Percentiles rank a stretch among this genome's conserved stretches.
Evolutionary conservation across 2,797 vertebrate genomes (phyloP).

Genomic region (Gymnoscopelus microlampas): DNA sequence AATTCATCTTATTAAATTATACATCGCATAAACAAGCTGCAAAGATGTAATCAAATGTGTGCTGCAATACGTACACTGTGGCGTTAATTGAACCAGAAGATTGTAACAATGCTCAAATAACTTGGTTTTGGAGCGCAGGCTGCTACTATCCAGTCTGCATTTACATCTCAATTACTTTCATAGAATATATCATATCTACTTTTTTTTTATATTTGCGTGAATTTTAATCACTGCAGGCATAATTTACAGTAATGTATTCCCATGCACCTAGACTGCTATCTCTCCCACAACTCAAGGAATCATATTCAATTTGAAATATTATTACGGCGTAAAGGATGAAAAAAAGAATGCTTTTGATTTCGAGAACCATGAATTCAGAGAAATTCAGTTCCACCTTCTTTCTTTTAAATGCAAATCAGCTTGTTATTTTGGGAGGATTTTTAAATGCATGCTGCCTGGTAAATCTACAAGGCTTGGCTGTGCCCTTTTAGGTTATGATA

Average conservation of each 20-base stretch:
- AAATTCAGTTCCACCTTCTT: constrained; percentile 53
- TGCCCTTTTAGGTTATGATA: constrained; percentile 71
- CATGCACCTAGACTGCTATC: constrained; percentile 32
- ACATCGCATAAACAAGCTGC: constrained; percentile 35
- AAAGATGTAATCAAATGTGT: constrained; percentile 49
- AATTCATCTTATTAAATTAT: constrained; percentile 35
- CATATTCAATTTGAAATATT: constrained; percentile 61
- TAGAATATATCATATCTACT: constrained; percentile 18
- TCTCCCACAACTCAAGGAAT: constrained; percentile 39
- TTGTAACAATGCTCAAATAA: constrained; percentile 34
- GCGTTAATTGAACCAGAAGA: constrained; percentile 54
- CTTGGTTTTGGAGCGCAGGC: constrained; percentile 6
- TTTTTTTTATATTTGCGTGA: constrained; percentile 29
- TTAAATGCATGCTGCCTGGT: constrained; percentile 53
- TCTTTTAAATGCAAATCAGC: constrained; percentile 78
- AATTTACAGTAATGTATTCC: constrained; percentile 64
- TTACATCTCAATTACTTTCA: constrained; percentile 50
- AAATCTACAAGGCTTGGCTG: constrained; percentile 65
- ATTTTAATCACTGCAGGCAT: constrained; percentile 56
- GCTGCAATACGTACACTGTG: constrained; percentile 22
- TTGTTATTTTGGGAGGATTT: constrained; percentile 69
- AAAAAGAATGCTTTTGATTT: constrained; percentile 60
- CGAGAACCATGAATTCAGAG: constrained; percentile 61
- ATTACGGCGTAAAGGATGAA: constrained; percentile 46
- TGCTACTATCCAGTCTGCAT: constrained; percentile 26